Evolutionary conservation across 2,797 vertebrate species (phyloP), one percentile per base, ranked within the genome.

Genomic region (Antrozous pallidus): DNA sequence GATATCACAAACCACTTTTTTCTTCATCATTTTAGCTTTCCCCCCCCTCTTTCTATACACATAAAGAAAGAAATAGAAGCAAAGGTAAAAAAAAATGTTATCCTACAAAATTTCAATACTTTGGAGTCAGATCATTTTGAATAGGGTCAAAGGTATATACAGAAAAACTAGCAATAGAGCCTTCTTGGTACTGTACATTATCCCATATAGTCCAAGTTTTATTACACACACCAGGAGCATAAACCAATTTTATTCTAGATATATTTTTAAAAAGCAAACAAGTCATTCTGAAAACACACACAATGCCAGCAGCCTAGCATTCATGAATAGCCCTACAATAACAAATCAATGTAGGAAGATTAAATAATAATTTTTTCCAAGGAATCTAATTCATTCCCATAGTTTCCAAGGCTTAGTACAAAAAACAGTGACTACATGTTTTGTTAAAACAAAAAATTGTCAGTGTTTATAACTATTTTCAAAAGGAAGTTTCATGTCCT

Each of bases 301-400:
- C 58, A 93, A 71, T 71, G 54, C 47, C 67, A 67, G 51, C 47
- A 86, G 26, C 26, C 14, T 58, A 22, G 10, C 45, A 84, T 56
- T 77, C 56, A 87, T 47, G 77, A 96, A 79, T 28, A 90, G 20
- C 17, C 26, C 71, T 74, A 61, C 5, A 71, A 67, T 70, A 92
- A 90, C 77, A 93, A 90, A 84, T 56, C 8, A 77, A 38, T 58
- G 38, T 84, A 75, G 65, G 49, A n/a, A 83, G 17, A 79, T 94
- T 45, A 2, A 49, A 73, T 61, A 65, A 87, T 18, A 56, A 17
- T 8, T 51, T 10, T 87, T 92, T 93, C 45, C 90, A 94, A 93
- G 79, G 70, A 96, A 93, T 94, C 45, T 18, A 91, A 87, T 91
- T 96, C 45, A 96, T 96, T 90, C 61, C 40, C 88, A 84, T 85